Conservation (phyloP, 1,140 invertebrate genomes). For the Hylaeus volcanicus region DNA sequence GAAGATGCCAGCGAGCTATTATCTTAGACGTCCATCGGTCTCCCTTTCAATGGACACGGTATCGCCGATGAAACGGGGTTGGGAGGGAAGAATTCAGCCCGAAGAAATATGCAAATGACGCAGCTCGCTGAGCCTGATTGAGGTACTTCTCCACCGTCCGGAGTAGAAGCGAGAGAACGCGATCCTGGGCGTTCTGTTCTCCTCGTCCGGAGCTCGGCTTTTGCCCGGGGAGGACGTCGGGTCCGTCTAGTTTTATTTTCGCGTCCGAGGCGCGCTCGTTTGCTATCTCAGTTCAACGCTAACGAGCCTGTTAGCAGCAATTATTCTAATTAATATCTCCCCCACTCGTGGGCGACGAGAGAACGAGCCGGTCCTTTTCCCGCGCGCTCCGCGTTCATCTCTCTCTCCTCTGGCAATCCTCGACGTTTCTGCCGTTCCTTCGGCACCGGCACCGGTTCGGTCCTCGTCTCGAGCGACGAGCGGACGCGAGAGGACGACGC, state of each 20-base stretch:
- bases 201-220: conserved; percentile 11
- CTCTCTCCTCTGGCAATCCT: conserved; percentile 22
- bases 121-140: conserved; percentile 65
- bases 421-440: conserved; percentile 3
- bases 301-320: conserved; percentile 81
- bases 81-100: conserved; percentile 33
- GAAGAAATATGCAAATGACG: conserved; percentile 75
- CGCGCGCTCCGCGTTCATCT: conserved; percentile 25
- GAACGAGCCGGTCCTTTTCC: conserved; percentile 16
- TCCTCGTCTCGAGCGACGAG: conserved; percentile 47
- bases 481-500: too few relatives aligned
- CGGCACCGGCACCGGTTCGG: conserved; percentile 1
- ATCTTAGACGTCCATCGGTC: too few relatives aligned
- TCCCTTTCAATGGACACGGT: neutral
- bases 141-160: conserved; percentile 60
- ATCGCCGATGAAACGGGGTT: neutral
- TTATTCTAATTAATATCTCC: conserved; percentile 81
- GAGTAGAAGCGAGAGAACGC: conserved; percentile 41
- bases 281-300: conserved; percentile 77
- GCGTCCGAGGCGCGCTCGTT: conserved; percentile 69
- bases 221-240: conserved; percentile 48
- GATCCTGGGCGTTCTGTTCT: too few relatives aligned
- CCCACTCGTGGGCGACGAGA: conserved; percentile 56
- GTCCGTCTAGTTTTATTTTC: conserved; percentile 70
- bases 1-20: too few relatives aligned